Conservation (phyloP, 2,888 invertebrate genomes). For the Cylloceria caligata region DNA sequence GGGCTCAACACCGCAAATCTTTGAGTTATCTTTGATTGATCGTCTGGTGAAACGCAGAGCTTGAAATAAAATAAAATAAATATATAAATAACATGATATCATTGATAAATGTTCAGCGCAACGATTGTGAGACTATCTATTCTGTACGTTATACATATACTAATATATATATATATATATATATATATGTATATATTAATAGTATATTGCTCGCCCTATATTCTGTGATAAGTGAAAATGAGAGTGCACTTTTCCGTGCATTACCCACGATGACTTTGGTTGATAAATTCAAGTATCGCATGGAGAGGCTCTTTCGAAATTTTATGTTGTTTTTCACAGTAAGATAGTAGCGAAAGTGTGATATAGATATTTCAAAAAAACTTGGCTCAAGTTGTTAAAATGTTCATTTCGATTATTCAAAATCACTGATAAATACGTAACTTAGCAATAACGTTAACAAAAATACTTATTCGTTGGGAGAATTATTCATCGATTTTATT, state of each 20-base stretch:
- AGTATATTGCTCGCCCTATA: constrained; percentile 53
- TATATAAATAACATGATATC: constrained; percentile 26
- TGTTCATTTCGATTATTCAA: neutral
- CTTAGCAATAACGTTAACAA: neutral
- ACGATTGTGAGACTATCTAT: constrained; percentile 59
- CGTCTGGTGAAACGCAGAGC: constrained; percentile 47
- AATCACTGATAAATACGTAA: neutral
- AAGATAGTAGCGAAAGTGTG: constrained; percentile 22
- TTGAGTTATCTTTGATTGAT: constrained; percentile 64
- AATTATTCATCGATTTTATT: neutral
- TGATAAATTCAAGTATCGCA: constrained; percentile 39
- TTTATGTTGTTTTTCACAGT: constrained; percentile 40
- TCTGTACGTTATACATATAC: constrained; percentile 54
- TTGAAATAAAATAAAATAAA: constrained; percentile 26
- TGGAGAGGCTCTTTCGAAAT: constrained; percentile 3
- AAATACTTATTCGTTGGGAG: constrained; percentile 6
- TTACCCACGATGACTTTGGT: constrained; percentile 26
- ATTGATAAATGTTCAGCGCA: constrained; percentile 58
- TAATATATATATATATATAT: constrained; percentile 20
- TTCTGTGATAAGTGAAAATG: constrained; percentile 65
- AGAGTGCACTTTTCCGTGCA: constrained; percentile 43
- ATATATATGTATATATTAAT: too few species aligned
- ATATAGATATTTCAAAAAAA: constrained; percentile 14
- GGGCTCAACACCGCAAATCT: constrained; percentile 67
- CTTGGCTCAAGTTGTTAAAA: constrained; percentile 5